phyloP scores from a whole-genome alignment of 2,113 vertebrate genomes.

The Sardina pilchardus region DNA sequence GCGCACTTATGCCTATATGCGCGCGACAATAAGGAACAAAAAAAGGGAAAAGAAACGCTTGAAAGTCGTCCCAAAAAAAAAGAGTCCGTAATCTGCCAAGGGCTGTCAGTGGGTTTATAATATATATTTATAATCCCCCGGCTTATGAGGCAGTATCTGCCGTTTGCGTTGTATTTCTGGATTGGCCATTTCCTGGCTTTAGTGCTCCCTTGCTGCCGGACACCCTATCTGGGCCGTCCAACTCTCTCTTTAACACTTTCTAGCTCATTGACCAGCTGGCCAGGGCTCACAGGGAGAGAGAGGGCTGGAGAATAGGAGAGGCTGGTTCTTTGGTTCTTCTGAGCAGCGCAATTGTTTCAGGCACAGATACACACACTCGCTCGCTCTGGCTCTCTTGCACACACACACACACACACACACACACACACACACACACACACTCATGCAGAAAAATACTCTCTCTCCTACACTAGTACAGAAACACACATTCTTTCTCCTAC shows the following conservation, averaged over 20 bases:
- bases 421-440: not conserved
- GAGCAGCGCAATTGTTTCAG: constrained; percentile 17
- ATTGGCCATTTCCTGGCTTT: constrained; percentile 25
- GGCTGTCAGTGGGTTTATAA: constrained; percentile 16
- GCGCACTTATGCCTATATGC: not conserved
- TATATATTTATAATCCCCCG: constrained; percentile 22
- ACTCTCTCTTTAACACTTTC: constrained; percentile 47
- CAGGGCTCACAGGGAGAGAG: constrained; percentile 23
- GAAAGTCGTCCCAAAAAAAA: not conserved
- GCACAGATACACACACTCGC: not conserved
- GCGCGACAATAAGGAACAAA: not conserved
- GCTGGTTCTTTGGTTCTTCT: not conserved
- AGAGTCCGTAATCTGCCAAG: not conserved
- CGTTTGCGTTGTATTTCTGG: constrained; percentile 42
- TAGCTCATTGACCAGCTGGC: constrained; percentile 49
- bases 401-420: not conserved
- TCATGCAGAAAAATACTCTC: too few relatives aligned
- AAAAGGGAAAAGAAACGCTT: not conserved
- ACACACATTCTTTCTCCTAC: too few relatives aligned
- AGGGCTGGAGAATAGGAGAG: constrained; percentile 6
- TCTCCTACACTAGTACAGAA: too few relatives aligned
- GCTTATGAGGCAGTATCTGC: constrained; percentile 38
- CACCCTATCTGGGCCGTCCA: constrained; percentile 35
- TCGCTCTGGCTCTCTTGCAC: not conserved
- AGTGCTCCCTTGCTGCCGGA: constrained; percentile 27